Evolutionary conservation across 2,797 vertebrate genomes (phyloP), one percentile per base, ranked within the genome.

Genomic region (Gephyroberyx darwinii): DNA sequence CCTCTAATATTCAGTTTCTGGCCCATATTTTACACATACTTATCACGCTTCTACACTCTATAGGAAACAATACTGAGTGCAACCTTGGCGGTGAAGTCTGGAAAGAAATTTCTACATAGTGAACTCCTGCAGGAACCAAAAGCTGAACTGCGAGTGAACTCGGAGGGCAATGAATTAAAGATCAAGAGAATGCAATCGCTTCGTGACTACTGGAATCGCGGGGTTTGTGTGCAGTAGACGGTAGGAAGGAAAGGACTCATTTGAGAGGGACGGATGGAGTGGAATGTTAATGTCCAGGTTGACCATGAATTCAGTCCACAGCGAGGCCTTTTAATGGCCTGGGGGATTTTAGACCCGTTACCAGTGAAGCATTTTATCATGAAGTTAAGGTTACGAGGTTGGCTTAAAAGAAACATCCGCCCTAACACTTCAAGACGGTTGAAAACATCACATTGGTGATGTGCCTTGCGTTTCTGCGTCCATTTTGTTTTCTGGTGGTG

Each of bases 101-200:
- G 56, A 64, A 64, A 26, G 19, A 69, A 50, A 51, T 35, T 9
- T 16, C 0, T 6, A 66, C 55, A 77, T 80, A 30, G 70, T 58
- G 71, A 66, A 62, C n/a, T 52, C 26, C 19, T 17, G 30, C 47
- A 75, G 33, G 31, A 55, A 33, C 14, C 6, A 31, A 50, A 14
- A 31, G 65, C 58, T 90, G 85, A 91, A 90, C 89, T 86, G 30
- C 39, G 64, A 58, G 77, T 92, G 90, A 92, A 92, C 91, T 89
- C 74, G 1, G 58, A 72, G 60, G 69, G 56, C 55, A 59, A 80
- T 85, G 80, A 91, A 90, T 89, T 86, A 90, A 90, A 92, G 85
- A 91, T 88, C 86, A 88, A 85, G 80, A 82, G 88, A 74, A 74
- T 63, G 47, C 51, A 33, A 17, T 17, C 60, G 41, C 57, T 81